Conservation (phyloP, 2,113 vertebrate genomes). For the Halcyon malimbica region DNA sequence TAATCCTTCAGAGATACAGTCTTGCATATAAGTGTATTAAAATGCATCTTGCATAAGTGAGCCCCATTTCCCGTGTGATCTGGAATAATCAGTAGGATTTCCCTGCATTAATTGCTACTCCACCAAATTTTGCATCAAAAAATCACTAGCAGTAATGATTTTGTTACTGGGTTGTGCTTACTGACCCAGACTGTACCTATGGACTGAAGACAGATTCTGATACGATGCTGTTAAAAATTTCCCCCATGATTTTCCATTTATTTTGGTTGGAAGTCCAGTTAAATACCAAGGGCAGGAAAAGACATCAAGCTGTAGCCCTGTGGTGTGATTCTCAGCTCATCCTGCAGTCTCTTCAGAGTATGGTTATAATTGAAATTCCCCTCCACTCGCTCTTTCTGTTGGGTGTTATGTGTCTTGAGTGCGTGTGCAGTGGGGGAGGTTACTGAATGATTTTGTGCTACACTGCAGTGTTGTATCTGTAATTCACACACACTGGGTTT, state of each 20-base stretch:
- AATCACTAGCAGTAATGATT: background rate
- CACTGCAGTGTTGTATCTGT: slow-evolving; percentile 30
- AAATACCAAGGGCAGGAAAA: background rate
- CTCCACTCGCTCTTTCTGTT: background rate
- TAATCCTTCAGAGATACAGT: background rate
- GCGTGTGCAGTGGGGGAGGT: background rate
- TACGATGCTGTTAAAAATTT: background rate
- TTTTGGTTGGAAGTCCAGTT: background rate
- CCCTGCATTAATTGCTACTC: background rate
- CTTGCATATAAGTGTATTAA: background rate
- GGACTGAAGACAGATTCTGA: background rate
- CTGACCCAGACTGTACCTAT: background rate
- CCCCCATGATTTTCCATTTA: background rate
- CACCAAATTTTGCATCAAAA: background rate
- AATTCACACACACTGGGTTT: slow-evolving; percentile 36
- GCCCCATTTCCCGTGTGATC: background rate
- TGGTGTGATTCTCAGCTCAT: background rate
- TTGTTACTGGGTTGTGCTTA: background rate
- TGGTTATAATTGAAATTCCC: slow-evolving; percentile 26
- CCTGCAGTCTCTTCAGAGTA: background rate
- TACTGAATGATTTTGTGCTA: slow-evolving; percentile 8
- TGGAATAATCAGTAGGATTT: background rate
- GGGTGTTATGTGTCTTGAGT: background rate
- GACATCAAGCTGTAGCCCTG: background rate
- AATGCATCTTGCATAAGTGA: background rate